Evolutionary conservation across 2,797 vertebrate genomes (phyloP), one percentile per base, ranked within the genome.

Genomic region (Rhinoraja longicauda): DNA sequence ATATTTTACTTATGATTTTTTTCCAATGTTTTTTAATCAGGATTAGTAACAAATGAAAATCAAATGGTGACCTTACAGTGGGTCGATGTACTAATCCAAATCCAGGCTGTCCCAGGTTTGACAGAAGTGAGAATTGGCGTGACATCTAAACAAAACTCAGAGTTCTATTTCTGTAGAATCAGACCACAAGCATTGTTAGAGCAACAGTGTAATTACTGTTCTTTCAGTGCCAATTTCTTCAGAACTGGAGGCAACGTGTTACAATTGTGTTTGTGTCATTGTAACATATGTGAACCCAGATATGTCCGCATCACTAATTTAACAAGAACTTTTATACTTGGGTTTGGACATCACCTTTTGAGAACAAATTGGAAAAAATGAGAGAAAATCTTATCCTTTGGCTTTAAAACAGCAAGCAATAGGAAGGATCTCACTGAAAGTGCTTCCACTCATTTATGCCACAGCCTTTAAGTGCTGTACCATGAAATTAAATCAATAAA

Each of bases 281-380:
- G 26, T 59, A 29, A 29, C 32, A 64, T 7, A 64, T 32, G 88
- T 88, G 59, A 64, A 64, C 59, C n/a, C 17, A 88, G 59, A 88
- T 88, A 32, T 88, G 84, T 88, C 59, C 84, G 2, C 59, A 64
- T 88, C 62, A 64, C 84, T 64, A 88, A 88, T 64, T 88, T 7
- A 88, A 64, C 59, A 88, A 32, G 82, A 32, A 88, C 17, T 36
- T 62, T 62, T 32, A 62, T 86, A 29, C 29, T 86, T 88, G 1
- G 15, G 59, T 64, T n/a, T 32, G 62, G 4, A 62, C 29, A 1
- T 19, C 84, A 64, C 59, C 32, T 64, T 88, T 86, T 86, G 15
- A 77, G 76, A 77, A 19, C 36, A 8, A 84, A 59, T 59, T n/a
- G 26, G 29, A 57, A 59, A 70, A 62, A 86, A 62, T 62, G 21